Conservation (phyloP, 92 coral and sea anemone genomes). For the Heteractis magnifica region DNA sequence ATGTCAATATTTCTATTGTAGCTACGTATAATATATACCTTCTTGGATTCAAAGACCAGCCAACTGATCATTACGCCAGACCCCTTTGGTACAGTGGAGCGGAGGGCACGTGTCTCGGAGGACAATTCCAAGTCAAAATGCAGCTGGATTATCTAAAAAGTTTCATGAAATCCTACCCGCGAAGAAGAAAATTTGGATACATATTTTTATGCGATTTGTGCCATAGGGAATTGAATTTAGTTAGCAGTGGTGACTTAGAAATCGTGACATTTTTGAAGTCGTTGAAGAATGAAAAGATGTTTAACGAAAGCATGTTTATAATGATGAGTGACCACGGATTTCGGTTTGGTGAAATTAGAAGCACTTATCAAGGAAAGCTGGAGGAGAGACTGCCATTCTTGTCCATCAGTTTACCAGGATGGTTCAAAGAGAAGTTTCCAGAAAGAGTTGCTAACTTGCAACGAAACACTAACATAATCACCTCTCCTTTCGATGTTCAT, state of each 20-base stretch:
- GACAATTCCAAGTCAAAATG: constrained; percentile 48
- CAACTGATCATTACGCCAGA: constrained; percentile 69
- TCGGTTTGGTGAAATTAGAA: constrained; percentile 64
- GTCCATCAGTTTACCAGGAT: constrained; percentile 65
- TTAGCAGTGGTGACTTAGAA: constrained; percentile 53
- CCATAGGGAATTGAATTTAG: constrained; percentile 47
- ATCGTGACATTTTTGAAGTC: constrained; percentile 45
- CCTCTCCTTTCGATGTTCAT: constrained; percentile 75
- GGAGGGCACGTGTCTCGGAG: constrained; percentile 29
- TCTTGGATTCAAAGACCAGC: constrained; percentile 63
- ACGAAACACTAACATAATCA: constrained; percentile 48
- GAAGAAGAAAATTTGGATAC: constrained; percentile 64
- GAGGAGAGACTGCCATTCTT: constrained; percentile 80
- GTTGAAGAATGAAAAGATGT: constrained; percentile 48
- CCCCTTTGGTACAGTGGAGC: constrained; percentile 48
- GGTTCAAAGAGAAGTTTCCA: constrained; percentile 47
- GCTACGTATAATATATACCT: constrained; percentile 57
- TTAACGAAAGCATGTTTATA: constrained; percentile 72
- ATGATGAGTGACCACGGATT: constrained; percentile 78
- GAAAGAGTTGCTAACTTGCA: constrained; percentile 30
- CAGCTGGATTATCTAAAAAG: constrained; percentile 66
- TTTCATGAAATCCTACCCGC: constrained; percentile 68
- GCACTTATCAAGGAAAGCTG: constrained; percentile 63
- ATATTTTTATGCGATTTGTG: constrained; percentile 59
- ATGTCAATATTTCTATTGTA: not conserved